phyloP scores from a whole-genome alignment of 2,113 vertebrate species.

The Pan paniscus region DNA sequence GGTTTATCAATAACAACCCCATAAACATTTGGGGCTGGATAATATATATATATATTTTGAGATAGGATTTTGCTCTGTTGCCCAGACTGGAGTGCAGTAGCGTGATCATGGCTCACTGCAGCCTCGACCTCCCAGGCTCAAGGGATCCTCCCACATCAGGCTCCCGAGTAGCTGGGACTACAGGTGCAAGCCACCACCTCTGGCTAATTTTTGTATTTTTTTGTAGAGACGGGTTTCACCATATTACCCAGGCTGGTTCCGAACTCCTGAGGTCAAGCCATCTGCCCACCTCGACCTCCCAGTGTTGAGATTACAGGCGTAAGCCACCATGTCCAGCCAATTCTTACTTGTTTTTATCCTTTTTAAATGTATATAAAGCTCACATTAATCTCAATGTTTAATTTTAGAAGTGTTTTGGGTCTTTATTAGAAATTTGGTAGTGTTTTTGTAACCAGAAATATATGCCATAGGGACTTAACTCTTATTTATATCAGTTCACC shows the following conservation, averaged over 20 bases:
- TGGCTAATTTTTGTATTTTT: background rate
- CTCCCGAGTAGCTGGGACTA: background rate
- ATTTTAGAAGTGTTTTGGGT: background rate
- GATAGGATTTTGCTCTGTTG: too few relatives aligned
- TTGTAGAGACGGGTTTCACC: background rate
- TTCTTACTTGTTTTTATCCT: background rate
- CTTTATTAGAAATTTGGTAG: background rate
- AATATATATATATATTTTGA: too few relatives aligned
- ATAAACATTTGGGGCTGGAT: too few relatives aligned
- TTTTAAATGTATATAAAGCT: background rate
- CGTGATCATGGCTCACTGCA: too few relatives aligned
- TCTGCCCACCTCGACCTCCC: background rate
- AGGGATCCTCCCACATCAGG: background rate
- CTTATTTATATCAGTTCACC: background rate
- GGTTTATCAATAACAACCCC: too few relatives aligned
- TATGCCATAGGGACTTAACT: background rate
- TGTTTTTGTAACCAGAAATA: background rate
- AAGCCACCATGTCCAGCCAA: background rate
- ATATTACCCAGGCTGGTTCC: background rate
- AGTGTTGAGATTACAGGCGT: too few relatives aligned
- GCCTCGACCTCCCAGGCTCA: background rate
- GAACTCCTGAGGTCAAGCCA: background rate
- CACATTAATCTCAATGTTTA: background rate
- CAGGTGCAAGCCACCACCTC: background rate
- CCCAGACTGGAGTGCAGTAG: too few relatives aligned